Percentiles rank a stretch among this genome's conserved stretches.
phyloP scores from a whole-genome alignment of 2,888 invertebrate species.

The Amblyjoppa fuscipennis region DNA sequence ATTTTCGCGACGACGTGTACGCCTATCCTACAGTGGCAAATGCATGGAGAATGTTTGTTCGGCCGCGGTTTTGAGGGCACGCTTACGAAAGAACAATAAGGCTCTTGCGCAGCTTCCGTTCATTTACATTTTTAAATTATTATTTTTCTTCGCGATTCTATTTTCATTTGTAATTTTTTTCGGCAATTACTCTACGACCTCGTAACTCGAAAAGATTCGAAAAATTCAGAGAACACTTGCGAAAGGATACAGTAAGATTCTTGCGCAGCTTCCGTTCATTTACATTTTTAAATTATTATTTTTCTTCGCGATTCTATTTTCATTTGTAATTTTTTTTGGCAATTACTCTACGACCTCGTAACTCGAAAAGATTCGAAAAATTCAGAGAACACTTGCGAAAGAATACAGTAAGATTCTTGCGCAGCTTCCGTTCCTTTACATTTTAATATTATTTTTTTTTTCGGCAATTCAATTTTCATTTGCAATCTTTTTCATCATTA shows the following conservation, averaged over 20 bases:
- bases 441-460: too few species aligned
- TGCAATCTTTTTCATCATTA: too few species aligned
- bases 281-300: too few species aligned
- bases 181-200: neutral
- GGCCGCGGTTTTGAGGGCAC: neutral
- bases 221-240: neutral
- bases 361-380: neutral
- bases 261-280: conserved; percentile 8
- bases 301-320: too few species aligned
- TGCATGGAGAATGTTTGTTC: neutral
- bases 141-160: neutral
- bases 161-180: neutral
- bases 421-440: neutral
- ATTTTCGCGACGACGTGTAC: conserved; percentile 30
- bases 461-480: too few species aligned
- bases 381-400: neutral
- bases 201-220: neutral
- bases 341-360: too few species aligned
- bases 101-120: conserved; percentile 19
- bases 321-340: too few species aligned
- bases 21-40: neutral
- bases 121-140: neutral
- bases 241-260: neutral
- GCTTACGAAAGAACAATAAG: neutral
- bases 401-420: neutral